These are phyloP conservation scores for Ariopsis seemanni DNA, from an alignment of 2,113 vertebrate genomes.

Conservation along the genomic window DNA sequence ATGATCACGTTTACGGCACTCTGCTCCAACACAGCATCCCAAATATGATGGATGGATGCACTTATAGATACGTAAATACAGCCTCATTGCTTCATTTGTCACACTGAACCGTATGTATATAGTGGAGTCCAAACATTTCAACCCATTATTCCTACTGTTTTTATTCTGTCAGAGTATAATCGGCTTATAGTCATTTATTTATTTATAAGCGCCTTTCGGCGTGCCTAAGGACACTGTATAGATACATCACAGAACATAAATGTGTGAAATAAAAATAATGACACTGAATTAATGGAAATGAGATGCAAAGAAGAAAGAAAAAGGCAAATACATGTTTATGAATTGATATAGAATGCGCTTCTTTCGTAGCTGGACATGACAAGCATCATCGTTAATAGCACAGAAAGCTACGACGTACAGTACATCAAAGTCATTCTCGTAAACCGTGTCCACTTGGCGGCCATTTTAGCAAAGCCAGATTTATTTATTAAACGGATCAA, in stretches of 20 bases:
- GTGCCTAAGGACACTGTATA: background rate
- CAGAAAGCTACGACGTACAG: background rate
- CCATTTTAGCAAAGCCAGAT: background rate
- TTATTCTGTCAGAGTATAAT: background rate
- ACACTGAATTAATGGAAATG: background rate
- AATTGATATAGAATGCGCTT: background rate
- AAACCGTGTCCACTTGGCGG: background rate
- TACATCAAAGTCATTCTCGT: background rate
- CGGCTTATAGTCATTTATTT: background rate
- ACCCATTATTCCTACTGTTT: background rate
- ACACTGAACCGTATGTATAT: background rate
- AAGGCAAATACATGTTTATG: no score
- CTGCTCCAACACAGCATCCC: background rate
- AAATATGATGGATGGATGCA: background rate
- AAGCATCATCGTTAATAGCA: background rate
- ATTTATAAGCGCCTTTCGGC: background rate
- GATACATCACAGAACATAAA: background rate
- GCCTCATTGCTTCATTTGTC: constrained; percentile 4
- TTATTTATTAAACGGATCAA: background rate
- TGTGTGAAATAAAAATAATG: background rate
- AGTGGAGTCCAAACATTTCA: background rate
- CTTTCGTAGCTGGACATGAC: background rate
- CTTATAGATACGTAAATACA: background rate
- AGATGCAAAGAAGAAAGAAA: no score
- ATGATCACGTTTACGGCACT: background rate